A percentile compares a stretch with the other conserved stretches of the same genome.
These are phyloP conservation scores for Stegostoma tigrinum DNA, from an alignment of 2,113 vertebrate species.

Conservation along the genomic window DNA sequence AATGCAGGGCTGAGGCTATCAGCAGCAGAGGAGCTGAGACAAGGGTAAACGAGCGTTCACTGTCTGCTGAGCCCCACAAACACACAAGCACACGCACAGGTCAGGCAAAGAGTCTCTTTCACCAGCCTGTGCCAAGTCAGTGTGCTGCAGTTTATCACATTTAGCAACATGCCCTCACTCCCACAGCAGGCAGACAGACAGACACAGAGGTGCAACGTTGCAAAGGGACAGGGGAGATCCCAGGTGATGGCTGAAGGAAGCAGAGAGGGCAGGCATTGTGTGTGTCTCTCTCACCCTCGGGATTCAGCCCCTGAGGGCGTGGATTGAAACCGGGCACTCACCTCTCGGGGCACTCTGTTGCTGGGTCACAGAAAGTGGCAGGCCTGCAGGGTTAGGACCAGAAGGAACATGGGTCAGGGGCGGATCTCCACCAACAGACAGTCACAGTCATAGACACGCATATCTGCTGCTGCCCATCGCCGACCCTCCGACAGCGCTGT, in stretches of 20 bases:
- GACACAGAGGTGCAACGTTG: background rate
- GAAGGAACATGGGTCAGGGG: background rate
- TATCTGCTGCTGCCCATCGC: too few relatives aligned
- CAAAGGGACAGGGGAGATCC: background rate
- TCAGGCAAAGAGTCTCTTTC: background rate
- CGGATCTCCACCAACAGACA: background rate
- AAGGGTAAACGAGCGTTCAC: background rate
- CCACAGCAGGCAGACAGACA: too few relatives aligned
- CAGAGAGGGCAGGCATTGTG: background rate
- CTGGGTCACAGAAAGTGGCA: conserved; percentile 47
- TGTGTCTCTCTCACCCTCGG: too few relatives aligned
- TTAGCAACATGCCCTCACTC: too few relatives aligned
- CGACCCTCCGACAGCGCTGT: too few relatives aligned
- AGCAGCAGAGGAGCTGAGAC: too few relatives aligned
- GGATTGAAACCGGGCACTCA: conserved; percentile 36
- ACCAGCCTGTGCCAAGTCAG: background rate
- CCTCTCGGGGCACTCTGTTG: conserved; percentile 45
- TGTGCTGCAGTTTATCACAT: too few relatives aligned
- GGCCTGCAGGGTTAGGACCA: conserved; percentile 43
- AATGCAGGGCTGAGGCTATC: too few relatives aligned
- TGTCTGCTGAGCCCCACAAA: background rate
- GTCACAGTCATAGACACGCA: background rate
- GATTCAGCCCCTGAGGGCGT: too few relatives aligned
- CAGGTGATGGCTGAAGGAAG: too few relatives aligned
- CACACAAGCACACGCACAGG: background rate